Conservation (phyloP, 1,140 invertebrate species). For the Drosophila melanogaster region DNA sequence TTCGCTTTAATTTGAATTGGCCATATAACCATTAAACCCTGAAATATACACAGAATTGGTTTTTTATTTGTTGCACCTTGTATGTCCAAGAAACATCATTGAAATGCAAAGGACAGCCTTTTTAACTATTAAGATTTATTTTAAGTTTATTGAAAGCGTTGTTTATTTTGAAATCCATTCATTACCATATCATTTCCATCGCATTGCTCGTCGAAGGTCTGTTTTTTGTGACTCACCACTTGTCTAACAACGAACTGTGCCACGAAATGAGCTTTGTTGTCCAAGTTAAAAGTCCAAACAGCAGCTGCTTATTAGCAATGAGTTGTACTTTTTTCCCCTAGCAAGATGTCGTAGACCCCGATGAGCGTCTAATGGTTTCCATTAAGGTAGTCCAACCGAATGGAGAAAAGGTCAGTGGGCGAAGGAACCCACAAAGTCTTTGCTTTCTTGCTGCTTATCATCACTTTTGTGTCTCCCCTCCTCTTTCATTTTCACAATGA, state of each 20-base stretch:
- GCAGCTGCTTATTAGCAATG: slow-evolving; percentile 27
- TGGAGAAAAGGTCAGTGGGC: slow-evolving; percentile 45
- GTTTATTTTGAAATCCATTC: background rate
- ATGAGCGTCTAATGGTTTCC: slow-evolving; percentile 22
- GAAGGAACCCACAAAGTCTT: slow-evolving; percentile 30
- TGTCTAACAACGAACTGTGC: slow-evolving; percentile 18
- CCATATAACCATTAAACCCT: slow-evolving; percentile 51
- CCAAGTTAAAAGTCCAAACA: slow-evolving; percentile 22
- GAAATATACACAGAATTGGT: slow-evolving; percentile 42
- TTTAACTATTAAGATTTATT: background rate
- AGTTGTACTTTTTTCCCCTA: slow-evolving; percentile 45
- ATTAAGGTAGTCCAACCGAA: slow-evolving; percentile 11
- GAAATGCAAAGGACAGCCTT: slow-evolving; percentile 27
- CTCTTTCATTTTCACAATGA: slow-evolving; percentile 23
- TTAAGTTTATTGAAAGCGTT: background rate
- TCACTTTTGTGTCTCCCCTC: slow-evolving; percentile 19
- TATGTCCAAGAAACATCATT: slow-evolving; percentile 35
- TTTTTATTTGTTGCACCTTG: slow-evolving; percentile 43
- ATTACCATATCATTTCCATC: slow-evolving; percentile 1
- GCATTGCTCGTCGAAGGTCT: background rate
- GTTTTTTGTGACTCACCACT: slow-evolving; percentile 13
- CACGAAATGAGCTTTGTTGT: slow-evolving; percentile 1
- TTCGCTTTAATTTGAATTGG: slow-evolving; percentile 27
- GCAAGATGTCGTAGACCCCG: slow-evolving; percentile 43
- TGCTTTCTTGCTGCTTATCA: slow-evolving; percentile 26